Evolutionary conservation across 2,113 vertebrate species (phyloP).

Genomic region (Gopherus evgoodei): DNA sequence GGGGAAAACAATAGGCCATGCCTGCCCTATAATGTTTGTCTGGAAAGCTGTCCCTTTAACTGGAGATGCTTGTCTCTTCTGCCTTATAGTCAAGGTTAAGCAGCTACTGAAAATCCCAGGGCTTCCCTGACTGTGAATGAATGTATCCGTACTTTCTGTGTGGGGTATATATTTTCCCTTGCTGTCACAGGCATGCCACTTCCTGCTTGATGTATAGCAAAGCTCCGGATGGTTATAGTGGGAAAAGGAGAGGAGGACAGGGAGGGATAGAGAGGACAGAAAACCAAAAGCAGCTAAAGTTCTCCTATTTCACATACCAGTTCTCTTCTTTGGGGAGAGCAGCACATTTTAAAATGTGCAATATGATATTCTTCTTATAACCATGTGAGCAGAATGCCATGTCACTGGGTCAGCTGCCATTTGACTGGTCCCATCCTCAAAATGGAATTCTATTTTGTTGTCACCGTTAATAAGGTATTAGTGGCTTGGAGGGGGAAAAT

Average conservation of each 20-base stretch:
- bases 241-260: not conserved
- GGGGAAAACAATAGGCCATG: not conserved
- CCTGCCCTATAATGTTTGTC: not conserved
- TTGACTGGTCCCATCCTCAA: not conserved
- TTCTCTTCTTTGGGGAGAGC: not conserved
- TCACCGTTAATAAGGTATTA: accelerated
- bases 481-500: not conserved
- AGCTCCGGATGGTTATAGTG: not conserved
- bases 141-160: not conserved
- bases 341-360: not conserved
- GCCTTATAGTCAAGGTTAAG: not conserved
- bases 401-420: not conserved
- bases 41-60: not conserved
- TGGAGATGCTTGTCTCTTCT: not conserved
- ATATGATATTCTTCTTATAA: not conserved
- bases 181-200: not conserved
- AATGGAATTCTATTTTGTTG: not conserved
- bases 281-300: not conserved
- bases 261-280: not conserved
- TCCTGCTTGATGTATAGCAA: not conserved
- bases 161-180: not conserved
- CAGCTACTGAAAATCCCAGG: slow-evolving; percentile 1
- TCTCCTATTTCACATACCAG: not conserved
- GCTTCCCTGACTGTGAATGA: not conserved
- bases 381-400: not conserved